Base-by-base conservation (phyloP, 2,113 vertebrate genomes). In the Marcusenius ussheri region DNA sequence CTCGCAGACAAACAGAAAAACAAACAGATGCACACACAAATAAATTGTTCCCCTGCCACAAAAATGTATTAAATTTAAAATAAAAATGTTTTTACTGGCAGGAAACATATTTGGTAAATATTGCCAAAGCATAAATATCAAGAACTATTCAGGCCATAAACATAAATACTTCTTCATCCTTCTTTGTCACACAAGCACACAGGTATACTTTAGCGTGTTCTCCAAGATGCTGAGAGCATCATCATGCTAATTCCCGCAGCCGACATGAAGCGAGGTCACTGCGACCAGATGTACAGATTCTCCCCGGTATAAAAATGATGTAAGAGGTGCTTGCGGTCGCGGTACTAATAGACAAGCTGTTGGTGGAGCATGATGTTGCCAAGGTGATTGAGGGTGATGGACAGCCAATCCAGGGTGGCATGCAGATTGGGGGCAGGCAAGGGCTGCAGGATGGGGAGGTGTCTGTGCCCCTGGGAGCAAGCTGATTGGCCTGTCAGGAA, bases 311-410 rank as follows among this genome's bases (percentile, higher is more conserved):
- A 85, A 89, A 89, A 89, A 86, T 70, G 88, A 89, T 90, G 90
- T 90, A 86, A 86, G 49, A 89, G 56, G 83, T 91, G 90, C 93
- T 93, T 93, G 93, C 94, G 94, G 94, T 95, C 94, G 93, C 92
- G 91, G 53, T 93, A 92, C 93, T 95, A 94, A 95, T 95, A 93
- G 92, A 93, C 93, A 94, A 93, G 92, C 94, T 95, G 95, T 93
- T 94, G 94, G 93, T 91, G 92, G 90, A 93, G 91, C 92, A 93
- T 93, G 93, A 93, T 80, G 94, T 95, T 96, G 94, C 95, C 94
- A 95, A 92, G 93, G 94, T 95, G 94, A 95, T 96, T 95, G 94
- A 93, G 93, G 93, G 94, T 94, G 94, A 96, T 94, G 92, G 95
- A 96, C 94, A 95, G 93, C 93, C 87, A 3, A 93, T 92, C 92